Evolutionary conservation across 2,797 vertebrate genomes (phyloP).

Genomic region (Xerus rutilus): DNA sequence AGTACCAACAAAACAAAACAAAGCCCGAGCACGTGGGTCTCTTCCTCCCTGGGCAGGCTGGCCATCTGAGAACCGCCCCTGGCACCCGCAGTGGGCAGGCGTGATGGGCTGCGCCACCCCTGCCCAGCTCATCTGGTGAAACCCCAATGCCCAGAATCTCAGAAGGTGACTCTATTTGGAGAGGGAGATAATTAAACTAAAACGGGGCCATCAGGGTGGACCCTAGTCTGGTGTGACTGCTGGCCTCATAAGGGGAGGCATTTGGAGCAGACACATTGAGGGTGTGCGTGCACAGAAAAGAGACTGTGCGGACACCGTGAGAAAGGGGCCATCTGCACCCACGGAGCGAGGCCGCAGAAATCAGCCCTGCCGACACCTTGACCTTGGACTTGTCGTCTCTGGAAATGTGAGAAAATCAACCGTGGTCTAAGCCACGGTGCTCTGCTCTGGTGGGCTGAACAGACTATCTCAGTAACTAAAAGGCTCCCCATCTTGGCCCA

Average conservation of each 20-base stretch:
- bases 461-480: too few relatives aligned
- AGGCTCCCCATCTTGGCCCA: too few relatives aligned
- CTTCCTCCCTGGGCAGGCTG: neutral
- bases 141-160: neutral
- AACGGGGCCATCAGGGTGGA: neutral
- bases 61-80: accelerated
- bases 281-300: neutral
- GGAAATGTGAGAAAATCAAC: neutral
- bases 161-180: neutral
- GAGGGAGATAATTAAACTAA: neutral
- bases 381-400: neutral
- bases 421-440: neutral
- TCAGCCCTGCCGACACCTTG: neutral
- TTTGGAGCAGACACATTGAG: neutral
- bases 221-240: neutral
- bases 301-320: neutral
- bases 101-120: neutral
- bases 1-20: too few relatives aligned
- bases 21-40: neutral
- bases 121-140: neutral
- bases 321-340: neutral
- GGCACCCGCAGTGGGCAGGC: neutral
- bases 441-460: neutral
- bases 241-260: neutral
- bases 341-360: neutral